Evolutionary conservation across 1,140 invertebrate species (phyloP).

Genomic region (Ceratosolen fusciceps): DNA sequence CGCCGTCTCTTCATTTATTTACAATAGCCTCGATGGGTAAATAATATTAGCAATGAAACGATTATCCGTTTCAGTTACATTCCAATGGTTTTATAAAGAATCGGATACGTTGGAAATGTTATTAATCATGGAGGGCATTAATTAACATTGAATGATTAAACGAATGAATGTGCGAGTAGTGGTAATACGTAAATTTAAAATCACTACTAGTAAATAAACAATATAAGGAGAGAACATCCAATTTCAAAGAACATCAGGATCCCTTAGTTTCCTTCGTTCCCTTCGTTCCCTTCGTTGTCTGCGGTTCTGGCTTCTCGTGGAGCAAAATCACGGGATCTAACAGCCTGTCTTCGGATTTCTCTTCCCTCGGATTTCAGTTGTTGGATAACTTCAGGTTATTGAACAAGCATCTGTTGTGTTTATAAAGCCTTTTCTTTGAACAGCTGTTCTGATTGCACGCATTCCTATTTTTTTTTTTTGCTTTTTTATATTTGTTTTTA

Average conservation of each 20-base stretch:
- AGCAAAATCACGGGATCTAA: neutral
- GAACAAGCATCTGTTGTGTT: neutral
- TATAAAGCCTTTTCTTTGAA: neutral
- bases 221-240: neutral
- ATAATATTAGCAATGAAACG: no score
- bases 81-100: no score
- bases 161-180: neutral
- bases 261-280: neutral
- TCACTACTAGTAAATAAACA: neutral
- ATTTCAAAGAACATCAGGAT: neutral
- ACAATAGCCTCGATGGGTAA: no score
- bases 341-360: neutral
- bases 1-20: no score
- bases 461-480: neutral
- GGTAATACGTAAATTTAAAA: neutral
- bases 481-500: no score
- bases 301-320: neutral
- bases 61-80: no score
- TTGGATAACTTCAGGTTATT: conserved; percentile 8
- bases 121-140: no score
- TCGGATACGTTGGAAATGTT: no score
- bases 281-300: neutral
- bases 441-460: conserved; percentile 25
- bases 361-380: conserved; percentile 5
- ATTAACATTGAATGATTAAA: neutral